phyloP scores from a whole-genome alignment of 2,113 vertebrate genomes.

The Psammodynastes pulverulentus region DNA sequence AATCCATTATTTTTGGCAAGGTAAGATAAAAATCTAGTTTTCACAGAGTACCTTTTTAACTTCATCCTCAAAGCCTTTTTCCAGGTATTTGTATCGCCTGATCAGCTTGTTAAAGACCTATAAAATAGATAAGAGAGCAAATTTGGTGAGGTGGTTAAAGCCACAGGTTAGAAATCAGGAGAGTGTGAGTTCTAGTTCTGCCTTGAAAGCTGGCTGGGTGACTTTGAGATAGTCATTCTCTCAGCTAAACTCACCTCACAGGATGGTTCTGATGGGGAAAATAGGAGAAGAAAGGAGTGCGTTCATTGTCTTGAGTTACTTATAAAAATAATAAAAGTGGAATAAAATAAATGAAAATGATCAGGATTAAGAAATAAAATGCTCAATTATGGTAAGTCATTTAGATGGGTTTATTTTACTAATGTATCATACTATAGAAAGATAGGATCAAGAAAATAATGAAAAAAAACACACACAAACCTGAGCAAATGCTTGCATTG shows the following conservation, averaged over 20 bases:
- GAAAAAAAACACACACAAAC: conserved; percentile 63
- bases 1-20: background rate
- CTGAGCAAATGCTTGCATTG: conserved; percentile 99
- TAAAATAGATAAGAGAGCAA: background rate
- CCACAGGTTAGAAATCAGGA: background rate
- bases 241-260: background rate
- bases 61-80: conserved; percentile 99
- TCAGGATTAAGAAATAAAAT: background rate
- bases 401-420: background rate
- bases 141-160: background rate
- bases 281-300: background rate
- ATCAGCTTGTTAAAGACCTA: conserved; percentile 99
- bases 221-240: background rate
- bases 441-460: background rate
- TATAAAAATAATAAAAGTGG: background rate
- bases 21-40: background rate
- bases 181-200: background rate
- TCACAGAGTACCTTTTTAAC: conserved; percentile 86
- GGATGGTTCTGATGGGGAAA: background rate
- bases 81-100: conserved; percentile 99
- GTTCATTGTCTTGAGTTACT: background rate
- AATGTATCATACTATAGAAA: background rate
- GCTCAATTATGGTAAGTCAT: background rate
- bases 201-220: background rate
- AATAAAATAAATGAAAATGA: background rate